Base-by-base conservation (phyloP, 2,113 vertebrate genomes). In the Clinocottus analis region DNA sequence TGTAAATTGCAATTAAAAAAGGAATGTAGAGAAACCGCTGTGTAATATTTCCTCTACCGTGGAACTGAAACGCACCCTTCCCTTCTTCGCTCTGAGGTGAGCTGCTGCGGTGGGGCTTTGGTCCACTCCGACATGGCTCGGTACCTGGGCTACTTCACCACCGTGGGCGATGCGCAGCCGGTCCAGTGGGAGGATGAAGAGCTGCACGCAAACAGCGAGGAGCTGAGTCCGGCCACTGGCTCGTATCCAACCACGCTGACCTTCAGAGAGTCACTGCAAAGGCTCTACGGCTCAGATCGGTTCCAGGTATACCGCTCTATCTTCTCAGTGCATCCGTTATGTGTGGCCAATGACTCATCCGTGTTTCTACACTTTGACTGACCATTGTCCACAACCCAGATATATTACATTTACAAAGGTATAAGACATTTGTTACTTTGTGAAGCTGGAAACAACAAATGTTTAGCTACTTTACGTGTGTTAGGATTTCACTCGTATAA, bases 71-170 rank as follows among this genome's bases (percentile, higher is more conserved):
- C 7, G 7, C 5, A 29, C 3, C 2, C 19, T 27, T 55, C 1
- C 7, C 1, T 35, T 63, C 5, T 13, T 45, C 14, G 19, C 29
- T 25, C 21, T 56, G 25, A 74, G 67, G 43, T 45, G 45, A 49
- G 49, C 61, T 77, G 59, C 61, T 77, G 59, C 43, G 56, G 53
- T 60, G 10, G 64, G 51, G 51, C 65, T 19, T 31, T 0, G 49
- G n/a, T 55, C 41, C 62, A 67, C 10, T 60, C 29, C 13, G 35
- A 31, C 35, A 99, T 99, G 98, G 93, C 96, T 79, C 92, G 23
- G 53, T 97, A 96, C 90, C 91, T 99, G 92, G 96, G 79, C 82
- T 94, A 97, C 75, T 99, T 99, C 94, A 98, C 97, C 0, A 93
- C 96, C 4, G 97, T 98, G 12, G 98, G 98, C 0, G 98, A 99